Evolutionary conservation across 35 echinoderm and acorn worm species (phyloP).

Genomic region (Holothuria glaberrima): DNA sequence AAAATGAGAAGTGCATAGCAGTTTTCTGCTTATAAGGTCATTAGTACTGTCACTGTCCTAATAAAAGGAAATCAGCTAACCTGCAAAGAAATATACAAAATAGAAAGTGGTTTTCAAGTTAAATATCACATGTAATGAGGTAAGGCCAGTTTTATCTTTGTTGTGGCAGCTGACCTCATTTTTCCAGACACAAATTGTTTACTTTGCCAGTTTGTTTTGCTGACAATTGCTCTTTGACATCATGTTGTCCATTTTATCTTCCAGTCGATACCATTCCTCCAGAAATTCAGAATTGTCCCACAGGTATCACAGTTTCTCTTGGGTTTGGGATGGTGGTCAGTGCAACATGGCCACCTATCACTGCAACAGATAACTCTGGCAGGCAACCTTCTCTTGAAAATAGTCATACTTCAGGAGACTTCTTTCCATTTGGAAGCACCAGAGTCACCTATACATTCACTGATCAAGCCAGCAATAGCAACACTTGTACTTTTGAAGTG

Average conservation of each 20-base stretch:
- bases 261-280: conserved; percentile 22
- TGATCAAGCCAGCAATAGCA: conserved; percentile 4
- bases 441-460: conserved; percentile 21
- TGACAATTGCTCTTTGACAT: neutral
- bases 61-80: no score
- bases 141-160: no score
- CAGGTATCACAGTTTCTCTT: neutral
- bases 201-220: neutral
- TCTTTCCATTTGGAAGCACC: conserved; percentile 22
- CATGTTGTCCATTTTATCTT: neutral
- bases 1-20: no score
- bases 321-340: neutral
- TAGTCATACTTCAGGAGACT: conserved; percentile 6
- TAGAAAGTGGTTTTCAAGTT: no score
- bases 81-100: no score
- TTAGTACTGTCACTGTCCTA: no score
- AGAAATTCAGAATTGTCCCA: conserved; percentile 12
- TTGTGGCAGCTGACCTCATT: no score
- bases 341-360: conserved; percentile 19
- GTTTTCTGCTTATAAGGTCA: no score
- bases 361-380: conserved; percentile 51
- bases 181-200: no score
- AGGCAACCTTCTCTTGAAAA: neutral
- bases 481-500: neutral
- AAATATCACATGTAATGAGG: no score